Evolutionary conservation across 2,797 vertebrate species (phyloP).

Genomic region (Xyrichtys novacula): DNA sequence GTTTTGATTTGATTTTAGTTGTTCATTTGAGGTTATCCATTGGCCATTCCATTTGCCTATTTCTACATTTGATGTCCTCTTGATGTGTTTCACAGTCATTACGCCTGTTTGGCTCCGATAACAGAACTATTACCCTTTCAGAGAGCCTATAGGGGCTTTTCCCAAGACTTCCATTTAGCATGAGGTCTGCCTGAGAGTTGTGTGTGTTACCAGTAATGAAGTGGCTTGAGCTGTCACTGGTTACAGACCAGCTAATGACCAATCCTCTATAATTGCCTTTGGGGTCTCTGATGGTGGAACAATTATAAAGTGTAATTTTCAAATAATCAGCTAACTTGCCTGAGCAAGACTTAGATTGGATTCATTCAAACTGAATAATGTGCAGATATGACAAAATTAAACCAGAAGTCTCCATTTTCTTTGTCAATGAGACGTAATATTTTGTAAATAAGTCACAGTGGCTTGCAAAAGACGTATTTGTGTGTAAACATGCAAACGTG

Average conservation of each 20-base stretch:
- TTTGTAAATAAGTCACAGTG: conserved; percentile 30
- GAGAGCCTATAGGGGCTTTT: conserved; percentile 62
- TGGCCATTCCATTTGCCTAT: conserved; percentile 65
- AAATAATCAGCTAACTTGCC: conserved; percentile 67
- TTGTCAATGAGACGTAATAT: conserved; percentile 41
- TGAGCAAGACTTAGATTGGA: conserved; percentile 50
- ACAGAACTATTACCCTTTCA: conserved; percentile 71
- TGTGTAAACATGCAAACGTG: conserved; percentile 37
- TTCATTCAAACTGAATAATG: conserved; percentile 59
- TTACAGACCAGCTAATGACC: conserved; percentile 66
- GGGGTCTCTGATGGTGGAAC: conserved; percentile 64
- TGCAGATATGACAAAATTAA: conserved; percentile 61
- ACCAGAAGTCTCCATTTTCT: conserved; percentile 27
- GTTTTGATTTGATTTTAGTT: conserved; percentile 64
- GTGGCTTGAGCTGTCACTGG: conserved; percentile 51
- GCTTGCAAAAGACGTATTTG: conserved; percentile 36
- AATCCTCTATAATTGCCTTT: conserved; percentile 70
- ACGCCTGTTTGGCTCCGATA: conserved; percentile 74
- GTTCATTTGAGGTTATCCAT: conserved; percentile 67
- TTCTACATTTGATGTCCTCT: conserved; percentile 70
- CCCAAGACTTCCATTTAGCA: conserved; percentile 57
- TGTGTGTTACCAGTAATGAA: conserved; percentile 68
- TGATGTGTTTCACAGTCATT: conserved; percentile 75
- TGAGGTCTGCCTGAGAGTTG: conserved; percentile 44
- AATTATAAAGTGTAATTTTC: conserved; percentile 74